Percentiles rank a stretch among this genome's conserved stretches.
phyloP scores from a whole-genome alignment of 1,140 invertebrate genomes.

The Macrocentrus cingulum region DNA sequence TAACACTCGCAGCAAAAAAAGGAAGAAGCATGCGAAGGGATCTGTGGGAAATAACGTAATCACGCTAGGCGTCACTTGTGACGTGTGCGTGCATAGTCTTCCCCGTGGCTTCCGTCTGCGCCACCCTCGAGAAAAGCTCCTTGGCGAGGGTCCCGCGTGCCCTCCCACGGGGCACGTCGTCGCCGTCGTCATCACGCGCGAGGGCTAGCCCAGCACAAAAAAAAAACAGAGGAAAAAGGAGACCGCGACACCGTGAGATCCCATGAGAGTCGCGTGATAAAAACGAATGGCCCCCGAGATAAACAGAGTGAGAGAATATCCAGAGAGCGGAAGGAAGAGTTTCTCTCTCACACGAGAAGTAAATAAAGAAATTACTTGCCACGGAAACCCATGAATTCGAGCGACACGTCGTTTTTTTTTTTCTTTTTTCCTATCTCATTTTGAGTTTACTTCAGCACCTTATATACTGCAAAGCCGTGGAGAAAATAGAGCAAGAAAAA shows the following conservation, averaged over 20 bases:
- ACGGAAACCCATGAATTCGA: slow-evolving; percentile 32
- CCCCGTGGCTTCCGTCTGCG: slow-evolving; percentile 18
- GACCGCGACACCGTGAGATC: slow-evolving; percentile 28
- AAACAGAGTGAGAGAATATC: slow-evolving; percentile 29
- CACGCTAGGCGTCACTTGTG: slow-evolving; percentile 43
- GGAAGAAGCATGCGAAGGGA: background rate
- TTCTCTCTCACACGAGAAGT: slow-evolving; percentile 35
- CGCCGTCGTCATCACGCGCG: background rate
- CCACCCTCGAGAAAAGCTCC: slow-evolving; percentile 11
- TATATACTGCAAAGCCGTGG: background rate
- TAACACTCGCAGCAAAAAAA: slow-evolving; percentile 23
- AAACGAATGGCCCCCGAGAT: slow-evolving; percentile 53
- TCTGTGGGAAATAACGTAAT: slow-evolving; percentile 49
- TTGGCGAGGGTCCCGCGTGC: slow-evolving; percentile 14
- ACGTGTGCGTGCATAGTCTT: slow-evolving; percentile 39
- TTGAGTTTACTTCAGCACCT: slow-evolving; percentile 19
- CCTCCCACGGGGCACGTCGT: slow-evolving; percentile 24
- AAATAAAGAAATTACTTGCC: slow-evolving; percentile 58
- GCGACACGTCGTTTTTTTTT: too few species aligned
- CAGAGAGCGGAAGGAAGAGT: slow-evolving; percentile 3
- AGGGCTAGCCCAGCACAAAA: background rate
- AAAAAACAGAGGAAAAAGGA: background rate
- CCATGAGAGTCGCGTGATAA: slow-evolving; percentile 51
- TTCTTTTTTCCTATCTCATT: slow-evolving; percentile 20
- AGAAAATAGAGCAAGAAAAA: slow-evolving; percentile 1